A percentile compares a stretch with the other conserved stretches of the same genome.
These are phyloP conservation scores for Cloeon dipterum DNA, from an alignment of 2,888 invertebrate species.

Conservation along the genomic window DNA sequence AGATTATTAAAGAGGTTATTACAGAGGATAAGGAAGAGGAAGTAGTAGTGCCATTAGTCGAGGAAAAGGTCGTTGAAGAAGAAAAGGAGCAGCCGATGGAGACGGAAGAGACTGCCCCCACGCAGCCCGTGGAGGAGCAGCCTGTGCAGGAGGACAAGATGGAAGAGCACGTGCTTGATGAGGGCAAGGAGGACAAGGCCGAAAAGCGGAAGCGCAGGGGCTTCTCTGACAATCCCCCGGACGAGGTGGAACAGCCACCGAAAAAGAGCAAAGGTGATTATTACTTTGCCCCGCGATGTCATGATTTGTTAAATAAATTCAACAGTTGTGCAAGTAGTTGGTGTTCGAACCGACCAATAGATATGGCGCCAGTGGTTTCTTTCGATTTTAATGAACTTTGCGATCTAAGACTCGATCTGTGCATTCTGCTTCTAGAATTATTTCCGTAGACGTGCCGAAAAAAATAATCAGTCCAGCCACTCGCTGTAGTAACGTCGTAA, in stretches of 20 bases:
- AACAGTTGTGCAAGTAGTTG: too few species aligned
- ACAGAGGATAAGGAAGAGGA: slow-evolving; percentile 5
- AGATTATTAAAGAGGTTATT: slow-evolving; percentile 12
- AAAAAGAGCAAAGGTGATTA: neutral
- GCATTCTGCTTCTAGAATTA: too few species aligned
- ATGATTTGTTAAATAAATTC: too few species aligned
- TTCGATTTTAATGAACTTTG: too few species aligned
- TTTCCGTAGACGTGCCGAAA: too few species aligned
- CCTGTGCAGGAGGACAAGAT: neutral
- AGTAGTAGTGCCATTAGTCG: neutral
- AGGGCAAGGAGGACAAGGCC: neutral
- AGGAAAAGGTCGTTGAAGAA: slow-evolving; percentile 3
- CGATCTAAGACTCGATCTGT: too few species aligned
- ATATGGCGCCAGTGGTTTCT: too few species aligned
- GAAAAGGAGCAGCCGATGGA: neutral
- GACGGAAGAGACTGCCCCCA: too few species aligned
- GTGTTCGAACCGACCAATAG: too few species aligned
- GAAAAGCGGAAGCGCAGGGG: slow-evolving; percentile 1
- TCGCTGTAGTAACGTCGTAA: too few species aligned
- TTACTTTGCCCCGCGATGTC: too few species aligned
- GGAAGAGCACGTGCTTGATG: neutral
- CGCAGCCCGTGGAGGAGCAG: neutral
- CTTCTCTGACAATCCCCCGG: neutral
- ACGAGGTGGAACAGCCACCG: neutral
- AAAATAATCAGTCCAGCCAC: too few species aligned